Evolutionary conservation across 53 echinoderm and acorn worm genomes (phyloP), one percentile per base, ranked within the genome.

Genomic region (Henricia sp.): DNA sequence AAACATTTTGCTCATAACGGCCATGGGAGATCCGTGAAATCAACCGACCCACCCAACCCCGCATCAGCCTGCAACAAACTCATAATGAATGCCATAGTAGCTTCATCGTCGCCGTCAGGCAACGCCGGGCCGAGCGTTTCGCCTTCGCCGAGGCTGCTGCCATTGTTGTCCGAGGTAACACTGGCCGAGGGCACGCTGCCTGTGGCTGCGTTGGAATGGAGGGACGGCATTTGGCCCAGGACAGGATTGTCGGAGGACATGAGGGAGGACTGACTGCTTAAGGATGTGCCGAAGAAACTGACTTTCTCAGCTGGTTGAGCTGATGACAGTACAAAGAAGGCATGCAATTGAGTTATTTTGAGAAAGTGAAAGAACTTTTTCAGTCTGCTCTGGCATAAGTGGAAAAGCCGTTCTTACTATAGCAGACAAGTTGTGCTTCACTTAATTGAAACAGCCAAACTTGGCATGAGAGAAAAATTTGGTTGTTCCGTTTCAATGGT

Each of bases 21-120:
- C 96, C 96, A 95, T 16, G 96, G 96, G 17, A 95, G 80, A 32
- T 93, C 93, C 3, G 86, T 93, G 48, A 95, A 87, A 46, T 95
- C 96, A 25, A 95, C 96, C 1, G 96, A 85, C 0, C 96, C 96
- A 1, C 96, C 96, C 13, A 96, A 85, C 54, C 96, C 96, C 0
- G 93, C 96, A 58, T 94, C 93, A 6, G 96, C 96, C 48, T 96
- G 93, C 17, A 96, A 52, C 11, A 96, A 66, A 50, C 93, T 96
- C 96, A 96, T 96, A 37, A 96, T 96, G 56, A 96, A 93, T 0
- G 96, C 93, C 93, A 96, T 96, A 0, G 89, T 93, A 14, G 93
- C 91, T 53, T 95, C 95, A 30, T 96, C 96, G 41, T 95, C 90
- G 24, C 84, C 93, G 14, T 85, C 88, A 1, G 83, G 56, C 39